A percentile compares a stretch with the other conserved stretches of the same genome.
phyloP scores from a whole-genome alignment of 53 echinoderm and acorn worm species.

The Actinopyga echinites region DNA sequence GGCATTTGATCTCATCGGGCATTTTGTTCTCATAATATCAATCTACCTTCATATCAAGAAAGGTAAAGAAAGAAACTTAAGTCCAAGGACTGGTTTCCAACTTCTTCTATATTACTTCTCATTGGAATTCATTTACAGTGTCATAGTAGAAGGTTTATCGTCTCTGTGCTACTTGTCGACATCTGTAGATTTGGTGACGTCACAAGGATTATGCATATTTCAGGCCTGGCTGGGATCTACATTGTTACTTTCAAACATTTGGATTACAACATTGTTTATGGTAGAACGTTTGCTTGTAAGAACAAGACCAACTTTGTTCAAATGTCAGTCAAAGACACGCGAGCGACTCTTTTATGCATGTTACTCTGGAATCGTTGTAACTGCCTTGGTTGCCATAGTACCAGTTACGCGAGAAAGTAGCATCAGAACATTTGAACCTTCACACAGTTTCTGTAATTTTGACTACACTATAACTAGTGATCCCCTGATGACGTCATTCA shows the following conservation, averaged over 20 bases:
- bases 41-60: neutral
- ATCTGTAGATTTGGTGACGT: neutral
- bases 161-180: neutral
- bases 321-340: neutral
- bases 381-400: neutral
- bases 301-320: neutral
- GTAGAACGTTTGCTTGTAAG: neutral
- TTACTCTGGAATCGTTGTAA: conserved; percentile 1
- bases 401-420: conserved; percentile 16
- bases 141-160: neutral
- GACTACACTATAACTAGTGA: conserved; percentile 15
- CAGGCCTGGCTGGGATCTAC: conserved; percentile 8
- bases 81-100: neutral
- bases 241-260: neutral
- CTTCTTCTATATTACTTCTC: neutral
- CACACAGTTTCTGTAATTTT: conserved; percentile 52
- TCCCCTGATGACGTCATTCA: conserved; percentile 15
- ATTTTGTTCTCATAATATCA: neutral
- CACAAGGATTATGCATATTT: conserved; percentile 4
- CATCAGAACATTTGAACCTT: conserved; percentile 34
- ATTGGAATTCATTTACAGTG: neutral
- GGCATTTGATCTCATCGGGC: neutral
- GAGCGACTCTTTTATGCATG: conserved; percentile 10
- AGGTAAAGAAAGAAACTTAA: neutral
- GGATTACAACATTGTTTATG: neutral